Evolutionary conservation across 2,113 vertebrate species (phyloP).

Genomic region (Beaufortia kweichowensis): DNA sequence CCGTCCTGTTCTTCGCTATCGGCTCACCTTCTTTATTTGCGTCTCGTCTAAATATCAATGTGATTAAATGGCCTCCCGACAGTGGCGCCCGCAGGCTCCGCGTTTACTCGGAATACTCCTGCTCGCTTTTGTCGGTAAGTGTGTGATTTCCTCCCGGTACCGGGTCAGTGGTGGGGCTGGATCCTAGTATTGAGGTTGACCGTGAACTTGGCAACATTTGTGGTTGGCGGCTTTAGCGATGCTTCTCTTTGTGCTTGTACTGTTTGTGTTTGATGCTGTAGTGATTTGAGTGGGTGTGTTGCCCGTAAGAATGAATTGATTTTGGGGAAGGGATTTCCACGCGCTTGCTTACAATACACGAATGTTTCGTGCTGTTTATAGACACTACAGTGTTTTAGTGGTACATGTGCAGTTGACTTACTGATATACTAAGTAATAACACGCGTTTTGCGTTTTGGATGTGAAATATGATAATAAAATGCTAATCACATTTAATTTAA

Average conservation of each 20-base stretch:
- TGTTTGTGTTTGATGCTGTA: slow-evolving; percentile 11
- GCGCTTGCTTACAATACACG: neutral
- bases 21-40: slow-evolving; percentile 54
- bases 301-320: neutral
- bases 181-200: neutral
- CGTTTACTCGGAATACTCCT: slow-evolving; percentile 72
- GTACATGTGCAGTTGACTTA: neutral
- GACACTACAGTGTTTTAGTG: neutral
- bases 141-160: neutral
- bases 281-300: slow-evolving; percentile 24
- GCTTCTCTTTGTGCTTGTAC: neutral
- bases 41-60: slow-evolving; percentile 51
- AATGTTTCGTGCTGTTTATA: neutral
- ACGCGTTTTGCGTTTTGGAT: neutral
- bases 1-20: neutral
- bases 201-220: slow-evolving; percentile 25
- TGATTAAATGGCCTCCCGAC: slow-evolving; percentile 75
- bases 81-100: slow-evolving; percentile 63
- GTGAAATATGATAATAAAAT: neutral
- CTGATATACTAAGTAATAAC: neutral
- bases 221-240: neutral
- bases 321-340: slow-evolving; percentile 1
- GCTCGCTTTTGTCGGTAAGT: slow-evolving; percentile 73
- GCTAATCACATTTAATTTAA: neutral
- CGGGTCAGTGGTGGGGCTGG: neutral